Evolutionary conservation across 2,797 vertebrate genomes (phyloP), one percentile per base, ranked within the genome.

Genomic region (Peromyscus melanophrys): DNA sequence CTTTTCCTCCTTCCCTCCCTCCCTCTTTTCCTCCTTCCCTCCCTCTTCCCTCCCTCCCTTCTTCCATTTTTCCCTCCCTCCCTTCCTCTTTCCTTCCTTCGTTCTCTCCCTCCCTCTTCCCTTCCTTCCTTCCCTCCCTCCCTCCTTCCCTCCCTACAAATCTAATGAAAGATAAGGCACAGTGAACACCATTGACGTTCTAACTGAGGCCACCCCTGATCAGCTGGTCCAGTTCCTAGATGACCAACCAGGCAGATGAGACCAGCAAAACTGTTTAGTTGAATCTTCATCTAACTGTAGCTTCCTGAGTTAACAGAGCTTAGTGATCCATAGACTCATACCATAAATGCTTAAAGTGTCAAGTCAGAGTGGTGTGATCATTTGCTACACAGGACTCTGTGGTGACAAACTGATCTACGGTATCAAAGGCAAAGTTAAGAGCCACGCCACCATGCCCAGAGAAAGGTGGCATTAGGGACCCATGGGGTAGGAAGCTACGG

Each of bases 341-440:
- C 34, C 55, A 43, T 43, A 75, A 59, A 59, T 34, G 37, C 71
- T 61, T 75, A 43, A 61, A 59, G 71, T 43, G 76, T 89, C 69
- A 43, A 89, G 52, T 75, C 86, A 59, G 52, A 43, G 29, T 31
- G 6, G 17, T 75, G 6, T 57, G 52, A 23, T 31, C 29, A 40
- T 52, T 71, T 57, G 49, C 59, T 75, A 59, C 67, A 17, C 6
- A 29, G n/a, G 3, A 57, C 25, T 31, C 52, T 31, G 27, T 59
- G 86, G 5, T 5, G 4, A 21, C 37, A 86, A 89, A 89, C 37
- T 34, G 27, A 61, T 61, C 6, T 34, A 59, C 17, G 75, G 63
- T 71, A 84, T 34, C 49, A 31, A 73, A 91, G 29, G 65, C 27
- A 61, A 89, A 93, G 40, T n/a, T 7, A 83, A 86, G 83, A 93